phyloP scores from a whole-genome alignment of 2,797 vertebrate species.

The Taenioides sp. region DNA sequence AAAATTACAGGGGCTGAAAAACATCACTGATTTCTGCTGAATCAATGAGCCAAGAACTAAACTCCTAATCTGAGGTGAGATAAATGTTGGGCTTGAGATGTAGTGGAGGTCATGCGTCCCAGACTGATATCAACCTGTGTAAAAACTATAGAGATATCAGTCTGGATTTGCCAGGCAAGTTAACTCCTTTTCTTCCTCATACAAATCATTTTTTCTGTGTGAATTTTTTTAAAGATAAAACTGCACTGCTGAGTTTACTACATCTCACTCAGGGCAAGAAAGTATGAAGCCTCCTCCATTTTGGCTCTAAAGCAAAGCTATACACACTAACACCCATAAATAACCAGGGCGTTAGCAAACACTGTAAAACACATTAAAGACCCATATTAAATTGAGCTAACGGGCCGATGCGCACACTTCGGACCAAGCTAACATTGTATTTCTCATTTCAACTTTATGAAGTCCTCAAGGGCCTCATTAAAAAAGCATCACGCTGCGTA shows the following conservation, averaged over 20 bases:
- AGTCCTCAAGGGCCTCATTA: conserved; percentile 7
- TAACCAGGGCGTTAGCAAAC: conserved; percentile 36
- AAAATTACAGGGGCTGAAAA: too few species aligned
- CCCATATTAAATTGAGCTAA: conserved; percentile 6
- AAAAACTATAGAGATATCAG: too few species aligned
- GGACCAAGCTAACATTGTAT: background rate
- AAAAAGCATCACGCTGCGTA: conserved; percentile 12
- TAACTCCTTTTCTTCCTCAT: background rate
- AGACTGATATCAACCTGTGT: too few species aligned
- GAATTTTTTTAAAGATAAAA: conserved; percentile 15
- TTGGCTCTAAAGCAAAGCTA: conserved; percentile 37
- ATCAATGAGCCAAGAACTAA: too few species aligned
- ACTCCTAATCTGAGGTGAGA: too few species aligned
- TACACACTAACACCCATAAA: conserved; percentile 31
- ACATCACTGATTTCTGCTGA: too few species aligned
- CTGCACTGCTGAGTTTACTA: conserved; percentile 25
- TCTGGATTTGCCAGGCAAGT: too few species aligned
- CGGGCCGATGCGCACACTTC: background rate
- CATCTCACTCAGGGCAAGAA: conserved; percentile 31
- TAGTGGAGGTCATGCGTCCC: too few species aligned
- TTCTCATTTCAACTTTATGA: background rate
- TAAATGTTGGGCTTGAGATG: too few species aligned
- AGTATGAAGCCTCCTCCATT: conserved; percentile 27
- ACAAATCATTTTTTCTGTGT: conserved; percentile 1
- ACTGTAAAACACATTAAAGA: conserved; percentile 34